Evolutionary conservation across 2,888 invertebrate species (phyloP).

Genomic region (Malthinus seriepunctatus): DNA sequence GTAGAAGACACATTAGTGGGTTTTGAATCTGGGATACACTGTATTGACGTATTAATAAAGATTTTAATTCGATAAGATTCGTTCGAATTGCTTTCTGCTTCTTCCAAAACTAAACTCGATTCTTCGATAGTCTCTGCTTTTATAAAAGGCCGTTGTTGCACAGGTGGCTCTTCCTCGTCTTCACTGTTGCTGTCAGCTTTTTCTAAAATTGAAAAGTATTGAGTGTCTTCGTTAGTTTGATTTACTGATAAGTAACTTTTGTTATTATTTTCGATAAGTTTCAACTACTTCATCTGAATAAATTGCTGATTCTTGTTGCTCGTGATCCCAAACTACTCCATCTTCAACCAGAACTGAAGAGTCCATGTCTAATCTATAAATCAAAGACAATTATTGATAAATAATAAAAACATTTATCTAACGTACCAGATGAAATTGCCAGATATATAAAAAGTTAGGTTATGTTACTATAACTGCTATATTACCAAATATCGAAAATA

Average conservation of each 20-base stretch:
- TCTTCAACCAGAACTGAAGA: conserved; percentile 23
- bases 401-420: neutral
- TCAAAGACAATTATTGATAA: neutral
- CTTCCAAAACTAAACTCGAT: too few species aligned
- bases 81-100: too few species aligned
- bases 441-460: neutral
- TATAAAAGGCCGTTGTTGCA: too few species aligned
- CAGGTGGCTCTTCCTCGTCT: too few species aligned
- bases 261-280: conserved; percentile 42
- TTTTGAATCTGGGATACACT: too few species aligned
- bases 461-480: neutral
- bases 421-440: neutral
- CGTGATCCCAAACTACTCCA: conserved; percentile 34
- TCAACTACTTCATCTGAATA: conserved; percentile 28
- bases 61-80: too few species aligned
- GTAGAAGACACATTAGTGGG: too few species aligned
- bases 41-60: too few species aligned
- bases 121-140: too few species aligned
- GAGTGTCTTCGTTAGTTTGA: conserved; percentile 42
- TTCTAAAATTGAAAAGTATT: conserved; percentile 49
- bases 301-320: conserved; percentile 28
- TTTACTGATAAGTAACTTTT: conserved; percentile 46
- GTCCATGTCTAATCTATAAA: conserved; percentile 9
- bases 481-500: too few species aligned
- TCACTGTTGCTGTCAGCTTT: too few species aligned